Evolutionary conservation across 2,797 vertebrate genomes (phyloP).

Genomic region (Galagoides demidoff): DNA sequence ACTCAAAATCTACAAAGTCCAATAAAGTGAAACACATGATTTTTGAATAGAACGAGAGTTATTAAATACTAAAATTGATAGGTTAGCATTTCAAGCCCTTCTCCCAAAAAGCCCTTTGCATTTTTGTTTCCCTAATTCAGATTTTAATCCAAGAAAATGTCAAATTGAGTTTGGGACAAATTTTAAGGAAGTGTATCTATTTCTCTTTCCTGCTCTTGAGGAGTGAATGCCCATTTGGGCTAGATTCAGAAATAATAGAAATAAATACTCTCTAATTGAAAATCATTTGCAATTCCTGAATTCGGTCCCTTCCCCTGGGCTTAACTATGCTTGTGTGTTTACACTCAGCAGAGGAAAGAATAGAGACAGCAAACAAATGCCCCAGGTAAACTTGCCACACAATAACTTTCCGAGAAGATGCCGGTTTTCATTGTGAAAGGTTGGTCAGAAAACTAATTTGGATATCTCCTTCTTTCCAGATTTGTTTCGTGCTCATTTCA

Average conservation of each 20-base stretch:
- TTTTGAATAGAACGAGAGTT: too few species aligned
- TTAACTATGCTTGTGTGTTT: background rate
- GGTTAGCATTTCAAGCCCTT: too few species aligned
- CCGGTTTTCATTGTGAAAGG: constrained; percentile 47
- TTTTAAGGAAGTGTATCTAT: background rate
- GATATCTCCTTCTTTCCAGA: constrained; percentile 75
- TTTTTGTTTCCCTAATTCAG: constrained; percentile 46
- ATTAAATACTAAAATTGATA: too few species aligned
- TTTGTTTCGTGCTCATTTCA: constrained; percentile 68
- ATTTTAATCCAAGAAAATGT: constrained; percentile 46
- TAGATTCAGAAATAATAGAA: constrained; percentile 34
- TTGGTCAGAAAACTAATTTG: constrained; percentile 72
- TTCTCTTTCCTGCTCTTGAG: constrained; percentile 29
- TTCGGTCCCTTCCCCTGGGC: background rate
- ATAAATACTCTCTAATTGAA: constrained; percentile 39
- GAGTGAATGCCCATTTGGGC: background rate
- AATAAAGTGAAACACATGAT: background rate
- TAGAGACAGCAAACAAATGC: constrained; percentile 15
- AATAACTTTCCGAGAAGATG: background rate
- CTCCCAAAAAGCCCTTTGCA: too few species aligned
- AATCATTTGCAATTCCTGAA: background rate
- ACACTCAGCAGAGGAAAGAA: background rate
- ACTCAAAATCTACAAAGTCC: background rate
- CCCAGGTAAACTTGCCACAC: background rate
- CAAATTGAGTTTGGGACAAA: constrained; percentile 5